These are phyloP conservation scores for Meloidogyne exigua DNA, from an alignment of 1,140 invertebrate genomes.

Conservation along the genomic window DNA sequence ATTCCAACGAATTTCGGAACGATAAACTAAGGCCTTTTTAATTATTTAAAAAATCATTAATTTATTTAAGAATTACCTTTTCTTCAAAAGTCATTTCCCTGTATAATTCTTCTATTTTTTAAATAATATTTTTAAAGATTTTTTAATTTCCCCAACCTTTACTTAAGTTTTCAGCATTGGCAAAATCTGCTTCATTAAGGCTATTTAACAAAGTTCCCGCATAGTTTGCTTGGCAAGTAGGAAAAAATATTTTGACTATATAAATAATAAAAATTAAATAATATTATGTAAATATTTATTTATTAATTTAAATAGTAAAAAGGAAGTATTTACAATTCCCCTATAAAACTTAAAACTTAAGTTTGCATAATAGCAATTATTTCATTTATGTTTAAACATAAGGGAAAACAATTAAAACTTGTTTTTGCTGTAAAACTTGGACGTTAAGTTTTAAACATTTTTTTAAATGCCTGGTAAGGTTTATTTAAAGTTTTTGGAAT, in stretches of 20 bases:
- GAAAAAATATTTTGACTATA: background rate
- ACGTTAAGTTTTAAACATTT: too few species aligned
- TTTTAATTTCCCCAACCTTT: conserved; percentile 32
- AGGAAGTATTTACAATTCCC: too few species aligned
- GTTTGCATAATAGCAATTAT: too few species aligned
- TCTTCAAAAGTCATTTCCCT: conserved; percentile 23
- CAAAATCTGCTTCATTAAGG: conserved; percentile 51
- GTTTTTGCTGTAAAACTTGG: too few species aligned
- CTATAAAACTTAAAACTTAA: too few species aligned
- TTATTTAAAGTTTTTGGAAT: too few species aligned
- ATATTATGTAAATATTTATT: too few species aligned
- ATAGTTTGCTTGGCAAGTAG: background rate
- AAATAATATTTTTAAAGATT: background rate
- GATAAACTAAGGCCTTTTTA: conserved; percentile 31
- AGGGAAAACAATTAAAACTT: too few species aligned
- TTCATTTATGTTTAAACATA: too few species aligned
- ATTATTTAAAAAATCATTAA: background rate
- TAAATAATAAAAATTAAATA: too few species aligned
- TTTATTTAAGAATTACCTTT: conserved; percentile 8
- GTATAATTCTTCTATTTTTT: conserved; percentile 39
- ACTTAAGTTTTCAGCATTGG: conserved; percentile 49
- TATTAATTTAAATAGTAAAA: too few species aligned
- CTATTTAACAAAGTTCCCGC: background rate
- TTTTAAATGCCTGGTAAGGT: too few species aligned
- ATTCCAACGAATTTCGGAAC: conserved; percentile 53